A percentile compares a stretch with the other conserved stretches of the same genome.
These are phyloP conservation scores for Prenolepis imparis DNA, from an alignment of 2,888 invertebrate genomes.

Conservation along the genomic window DNA sequence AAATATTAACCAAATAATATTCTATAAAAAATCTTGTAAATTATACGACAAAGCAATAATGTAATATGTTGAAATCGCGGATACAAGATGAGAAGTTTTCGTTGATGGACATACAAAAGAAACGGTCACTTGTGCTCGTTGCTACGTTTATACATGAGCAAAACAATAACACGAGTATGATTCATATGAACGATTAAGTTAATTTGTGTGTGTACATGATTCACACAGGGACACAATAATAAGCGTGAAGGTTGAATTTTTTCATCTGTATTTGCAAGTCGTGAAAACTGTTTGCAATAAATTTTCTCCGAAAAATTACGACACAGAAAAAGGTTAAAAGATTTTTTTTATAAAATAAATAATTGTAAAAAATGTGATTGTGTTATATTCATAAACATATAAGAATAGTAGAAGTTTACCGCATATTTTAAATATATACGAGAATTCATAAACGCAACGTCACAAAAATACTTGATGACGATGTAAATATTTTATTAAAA, in stretches of 20 bases:
- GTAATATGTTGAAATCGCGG: neutral
- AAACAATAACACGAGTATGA: conserved; percentile 57
- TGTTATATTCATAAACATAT: neutral
- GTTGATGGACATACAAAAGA: neutral
- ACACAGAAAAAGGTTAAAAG: neutral
- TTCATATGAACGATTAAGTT: conserved; percentile 57
- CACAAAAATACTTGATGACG: neutral
- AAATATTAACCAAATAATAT: neutral
- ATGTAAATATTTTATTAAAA: conserved; percentile 42
- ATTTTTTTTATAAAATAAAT: neutral
- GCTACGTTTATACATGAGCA: conserved; percentile 58
- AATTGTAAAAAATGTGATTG: neutral
- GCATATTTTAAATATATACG: neutral
- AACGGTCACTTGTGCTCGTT: conserved; percentile 10
- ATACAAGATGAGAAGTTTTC: neutral
- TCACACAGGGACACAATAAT: conserved; percentile 42
- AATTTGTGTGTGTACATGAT: conserved; percentile 67
- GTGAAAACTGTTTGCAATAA: neutral
- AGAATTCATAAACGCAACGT: neutral
- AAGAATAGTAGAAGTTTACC: neutral
- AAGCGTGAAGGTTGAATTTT: neutral
- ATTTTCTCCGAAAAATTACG: neutral
- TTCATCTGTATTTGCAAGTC: neutral
- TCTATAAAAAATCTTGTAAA: neutral
- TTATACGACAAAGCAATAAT: neutral